Conservation (phyloP, 1,140 invertebrate species). For the Listronotus bonariensis region DNA sequence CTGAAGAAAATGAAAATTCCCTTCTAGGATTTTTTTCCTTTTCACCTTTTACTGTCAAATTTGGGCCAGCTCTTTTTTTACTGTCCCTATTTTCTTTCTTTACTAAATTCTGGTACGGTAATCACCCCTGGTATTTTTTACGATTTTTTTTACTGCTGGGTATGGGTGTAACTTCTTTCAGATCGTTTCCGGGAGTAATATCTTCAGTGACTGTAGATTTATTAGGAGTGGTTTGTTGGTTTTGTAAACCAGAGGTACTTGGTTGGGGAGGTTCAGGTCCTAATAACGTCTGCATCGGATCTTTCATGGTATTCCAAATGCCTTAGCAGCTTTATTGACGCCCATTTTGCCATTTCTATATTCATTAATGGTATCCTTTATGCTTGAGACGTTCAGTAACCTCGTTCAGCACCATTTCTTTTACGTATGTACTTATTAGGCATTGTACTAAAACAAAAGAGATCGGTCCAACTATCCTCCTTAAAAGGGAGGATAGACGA, state of each 20-base stretch:
- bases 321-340: neutral
- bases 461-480: no score
- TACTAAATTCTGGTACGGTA: neutral
- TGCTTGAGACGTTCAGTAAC: neutral
- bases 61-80: no score
- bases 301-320: neutral
- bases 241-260: neutral
- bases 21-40: no score
- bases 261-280: neutral
- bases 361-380: neutral
- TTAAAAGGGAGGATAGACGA: no score
- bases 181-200: neutral
- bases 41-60: no score
- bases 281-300: neutral
- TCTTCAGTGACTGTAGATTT: neutral
- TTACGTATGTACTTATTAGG: no score
- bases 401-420: neutral
- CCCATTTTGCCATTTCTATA: slow-evolving; percentile 4
- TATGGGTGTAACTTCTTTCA: neutral
- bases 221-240: neutral
- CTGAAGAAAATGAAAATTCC: no score
- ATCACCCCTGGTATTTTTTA: neutral
- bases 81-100: neutral
- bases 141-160: neutral
- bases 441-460: no score